Base-by-base conservation (phyloP, 2,888 invertebrate genomes). In the Catocala nupta region DNA sequence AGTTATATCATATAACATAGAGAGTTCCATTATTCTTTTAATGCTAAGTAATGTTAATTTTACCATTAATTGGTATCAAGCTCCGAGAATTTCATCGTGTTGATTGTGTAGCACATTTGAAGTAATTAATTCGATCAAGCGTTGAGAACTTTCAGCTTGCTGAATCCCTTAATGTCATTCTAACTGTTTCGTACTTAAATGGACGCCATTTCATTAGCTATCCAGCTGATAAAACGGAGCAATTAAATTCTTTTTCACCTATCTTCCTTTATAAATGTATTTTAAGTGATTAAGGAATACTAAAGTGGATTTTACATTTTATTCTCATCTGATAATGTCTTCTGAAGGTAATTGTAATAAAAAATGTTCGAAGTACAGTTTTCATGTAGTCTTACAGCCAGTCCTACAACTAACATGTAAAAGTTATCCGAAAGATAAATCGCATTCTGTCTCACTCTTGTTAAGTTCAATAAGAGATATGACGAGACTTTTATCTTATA, bases 161-260 rank as follows among this genome's bases (percentile, higher is more conserved):
- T 57, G 54, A 68, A 63, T 73, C 76, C 59, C 48, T 68, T 65
- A 68, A 65, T 65, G 68, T 68, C 57, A 73, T 71, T 71, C 57
- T 39, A 39, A 39, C 36, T 65, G 67, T 62, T 74, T 51, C 58
- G 25, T 63, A 68, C 57, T 68, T 69, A 64, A 76, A 73, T 52
- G 63, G 71, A 53, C 58, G 55, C 44, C 36, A 52, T 77, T 74
- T 70, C 54, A 63, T 65, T 74, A 59, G 55, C 56, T 55, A 63
- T 63, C 59, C 58, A 52, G 54, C 50, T 65, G 56, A 59, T 67
- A 63, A 61, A 64, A 57, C 48, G 51, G 43, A 48, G 55, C 70
- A 50, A 5, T 63, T 59, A 39, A 66, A 63, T 54, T 62, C 52
- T 59, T 63, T 51, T 49, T 61, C 42, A 49, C 25, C 42, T 57